phyloP scores from a whole-genome alignment of 2,797 vertebrate genomes.

The Poecilia wingei region DNA sequence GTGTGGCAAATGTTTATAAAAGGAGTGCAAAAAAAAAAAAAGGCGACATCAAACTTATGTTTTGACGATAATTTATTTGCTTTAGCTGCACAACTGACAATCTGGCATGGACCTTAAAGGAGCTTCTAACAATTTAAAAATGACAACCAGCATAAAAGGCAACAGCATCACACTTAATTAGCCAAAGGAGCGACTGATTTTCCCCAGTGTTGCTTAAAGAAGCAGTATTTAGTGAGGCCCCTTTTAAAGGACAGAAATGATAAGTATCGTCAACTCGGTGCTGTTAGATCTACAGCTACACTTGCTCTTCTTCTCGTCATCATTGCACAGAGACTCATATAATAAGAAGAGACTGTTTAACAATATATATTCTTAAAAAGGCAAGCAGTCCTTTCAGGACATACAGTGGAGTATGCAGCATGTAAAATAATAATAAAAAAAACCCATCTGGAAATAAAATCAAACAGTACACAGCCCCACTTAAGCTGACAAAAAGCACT shows the following conservation, averaged over 20 bases:
- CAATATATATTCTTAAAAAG: constrained; percentile 38
- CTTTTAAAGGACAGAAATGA: constrained; percentile 16
- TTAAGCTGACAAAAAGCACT: constrained; percentile 16
- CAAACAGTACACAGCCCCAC: constrained; percentile 15
- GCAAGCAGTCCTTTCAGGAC: constrained; percentile 32
- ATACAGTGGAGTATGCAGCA: constrained; percentile 31
- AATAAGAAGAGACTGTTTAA: constrained; percentile 26
- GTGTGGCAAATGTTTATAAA: constrained; percentile 38
- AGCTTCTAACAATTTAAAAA: constrained; percentile 28
- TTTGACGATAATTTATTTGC: constrained; percentile 23
- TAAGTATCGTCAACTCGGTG: constrained; percentile 24
- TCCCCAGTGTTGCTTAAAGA: constrained; percentile 14
- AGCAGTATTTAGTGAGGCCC: constrained; percentile 34
- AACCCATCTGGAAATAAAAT: constrained; percentile 33
- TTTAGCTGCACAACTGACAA: constrained; percentile 52
- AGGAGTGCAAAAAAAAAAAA: constrained; percentile 10
- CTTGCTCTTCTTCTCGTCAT: constrained; percentile 25
- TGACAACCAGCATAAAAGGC: constrained; percentile 43
- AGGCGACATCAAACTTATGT: constrained; percentile 13
- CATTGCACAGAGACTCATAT: constrained; percentile 20
- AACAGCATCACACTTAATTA: constrained; percentile 35
- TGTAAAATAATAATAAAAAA: constrained; percentile 22
- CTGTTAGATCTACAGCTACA: constrained; percentile 45
- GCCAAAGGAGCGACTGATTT: constrained; percentile 24
- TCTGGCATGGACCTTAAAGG: constrained; percentile 14